Evolutionary conservation across 2,888 invertebrate genomes (phyloP), one percentile per base, ranked within the genome.

Genomic region (Cheilosia scutellata): DNA sequence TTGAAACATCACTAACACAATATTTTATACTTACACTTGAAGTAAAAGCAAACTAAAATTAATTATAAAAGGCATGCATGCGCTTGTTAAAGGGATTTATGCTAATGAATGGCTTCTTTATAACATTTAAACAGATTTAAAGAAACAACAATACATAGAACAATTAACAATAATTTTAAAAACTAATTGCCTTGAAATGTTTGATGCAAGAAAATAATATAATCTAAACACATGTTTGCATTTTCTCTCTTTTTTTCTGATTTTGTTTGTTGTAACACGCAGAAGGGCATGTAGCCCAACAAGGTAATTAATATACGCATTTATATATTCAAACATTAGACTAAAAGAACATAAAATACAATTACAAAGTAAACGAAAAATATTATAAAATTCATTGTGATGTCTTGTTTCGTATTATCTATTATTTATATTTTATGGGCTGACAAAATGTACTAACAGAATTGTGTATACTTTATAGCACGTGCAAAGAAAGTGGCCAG

Each of bases 211-310:
- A 79, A 76, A 76, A 76, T 65, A 86, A 76, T 86, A 71, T 62
- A 71, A 84, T 86, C 75, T 86, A 86, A 86, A 80, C 49, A 71
- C 53, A 29, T 49, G 80, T 87, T 87, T 87, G 82, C 82, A 72
- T 83, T 87, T 82, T 87, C 78, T 78, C 75, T 87, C 86, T 83
- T 88, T 82, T 88, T 76, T 88, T 87, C 88, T 88, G 78, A 83
- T 80, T 84, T 82, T 82, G 71, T 87, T 87, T 82, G 88, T 82
- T 88, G 83, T 80, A 87, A 87, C 84, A 77, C 87, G 89, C 92
- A 95, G 95, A 95, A 93, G 95, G 94, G 89, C 95, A 95, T 92
- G 93, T 94, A 90, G 94, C 94, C 65, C 95, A 94, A 89, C 94
- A 94, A 95, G 95, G 95, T 95, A 95, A 89, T 84, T 86, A 80